Conservation (phyloP, 2,888 invertebrate genomes). For the Philhelius pedissequus region DNA sequence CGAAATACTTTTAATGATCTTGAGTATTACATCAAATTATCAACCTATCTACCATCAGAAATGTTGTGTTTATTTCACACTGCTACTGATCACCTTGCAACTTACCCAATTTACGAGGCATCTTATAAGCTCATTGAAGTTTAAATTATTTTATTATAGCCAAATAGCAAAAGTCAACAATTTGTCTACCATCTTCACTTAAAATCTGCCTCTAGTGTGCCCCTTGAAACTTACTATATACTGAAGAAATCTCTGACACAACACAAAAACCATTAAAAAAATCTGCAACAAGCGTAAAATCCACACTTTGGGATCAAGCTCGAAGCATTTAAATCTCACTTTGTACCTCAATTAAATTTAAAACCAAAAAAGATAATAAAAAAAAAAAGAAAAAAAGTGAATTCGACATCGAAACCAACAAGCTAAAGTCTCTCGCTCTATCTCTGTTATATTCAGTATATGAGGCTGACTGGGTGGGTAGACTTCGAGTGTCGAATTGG, state of each 20-base stretch:
- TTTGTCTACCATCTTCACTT: neutral
- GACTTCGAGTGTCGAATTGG: slow-evolving; percentile 20
- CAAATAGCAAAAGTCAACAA: neutral
- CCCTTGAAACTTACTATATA: neutral
- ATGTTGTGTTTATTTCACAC: too few relatives aligned
- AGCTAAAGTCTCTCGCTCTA: neutral
- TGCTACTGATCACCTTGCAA: neutral
- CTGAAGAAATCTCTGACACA: neutral
- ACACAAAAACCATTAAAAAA: neutral
- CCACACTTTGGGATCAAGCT: slow-evolving; percentile 6
- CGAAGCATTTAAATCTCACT: slow-evolving; percentile 26
- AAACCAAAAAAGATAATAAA: neutral
- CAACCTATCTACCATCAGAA: neutral
- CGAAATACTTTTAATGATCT: too few relatives aligned
- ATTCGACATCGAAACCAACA: slow-evolving; percentile 13
- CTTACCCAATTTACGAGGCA: neutral
- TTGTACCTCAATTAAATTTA: slow-evolving; percentile 41
- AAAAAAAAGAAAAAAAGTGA: slow-evolving; percentile 20
- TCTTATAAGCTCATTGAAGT: neutral
- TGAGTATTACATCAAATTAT: too few relatives aligned
- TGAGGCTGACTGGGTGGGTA: slow-evolving; percentile 16
- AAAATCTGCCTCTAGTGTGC: neutral
- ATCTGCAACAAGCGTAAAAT: neutral
- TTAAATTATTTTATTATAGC: neutral
- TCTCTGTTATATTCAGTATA: too few relatives aligned